Percentiles rank a stretch among this genome's conserved stretches.
phyloP scores from a whole-genome alignment of 2,888 invertebrate species.

The Xylocampa areola region DNA sequence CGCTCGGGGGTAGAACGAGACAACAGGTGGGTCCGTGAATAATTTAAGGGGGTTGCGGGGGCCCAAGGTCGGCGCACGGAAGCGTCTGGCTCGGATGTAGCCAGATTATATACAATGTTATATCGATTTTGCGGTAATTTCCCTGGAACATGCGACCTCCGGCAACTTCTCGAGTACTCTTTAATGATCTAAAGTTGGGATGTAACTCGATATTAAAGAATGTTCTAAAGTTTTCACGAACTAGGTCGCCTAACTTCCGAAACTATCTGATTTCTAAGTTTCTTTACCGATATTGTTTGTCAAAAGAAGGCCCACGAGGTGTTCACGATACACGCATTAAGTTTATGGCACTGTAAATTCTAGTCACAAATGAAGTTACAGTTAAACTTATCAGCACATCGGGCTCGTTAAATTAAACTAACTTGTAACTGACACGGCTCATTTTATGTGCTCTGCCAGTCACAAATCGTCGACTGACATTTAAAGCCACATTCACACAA shows the following conservation, averaged over 20 bases:
- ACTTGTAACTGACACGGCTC: constrained; percentile 11
- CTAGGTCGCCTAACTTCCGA: constrained; percentile 30
- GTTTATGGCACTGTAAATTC: not conserved
- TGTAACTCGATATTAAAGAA: constrained; percentile 49
- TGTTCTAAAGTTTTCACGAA: constrained; percentile 32
- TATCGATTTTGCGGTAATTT: constrained; percentile 80
- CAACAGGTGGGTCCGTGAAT: constrained; percentile 81
- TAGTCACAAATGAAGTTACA: constrained; percentile 9
- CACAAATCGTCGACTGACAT: constrained; percentile 40
- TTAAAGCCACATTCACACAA: constrained; percentile 32
- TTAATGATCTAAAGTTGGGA: constrained; percentile 48
- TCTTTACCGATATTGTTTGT: constrained; percentile 8
- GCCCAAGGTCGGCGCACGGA: constrained; percentile 87
- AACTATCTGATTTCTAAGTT: constrained; percentile 20
- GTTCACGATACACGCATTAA: not conserved
- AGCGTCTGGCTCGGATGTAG: constrained; percentile 84
- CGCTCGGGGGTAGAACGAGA: constrained; percentile 69
- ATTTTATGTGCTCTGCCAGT: constrained; percentile 23
- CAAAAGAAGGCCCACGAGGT: constrained; percentile 1
- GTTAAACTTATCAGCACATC: constrained; percentile 8
- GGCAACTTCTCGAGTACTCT: constrained; percentile 44
- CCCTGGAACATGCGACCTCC: constrained; percentile 59
- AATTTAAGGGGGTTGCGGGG: constrained; percentile 69
- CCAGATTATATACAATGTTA: constrained; percentile 78
- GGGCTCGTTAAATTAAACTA: constrained; percentile 23